Evolutionary conservation across 2,888 invertebrate genomes (phyloP).

Genomic region (Hirtodrosophila trivittata): DNA sequence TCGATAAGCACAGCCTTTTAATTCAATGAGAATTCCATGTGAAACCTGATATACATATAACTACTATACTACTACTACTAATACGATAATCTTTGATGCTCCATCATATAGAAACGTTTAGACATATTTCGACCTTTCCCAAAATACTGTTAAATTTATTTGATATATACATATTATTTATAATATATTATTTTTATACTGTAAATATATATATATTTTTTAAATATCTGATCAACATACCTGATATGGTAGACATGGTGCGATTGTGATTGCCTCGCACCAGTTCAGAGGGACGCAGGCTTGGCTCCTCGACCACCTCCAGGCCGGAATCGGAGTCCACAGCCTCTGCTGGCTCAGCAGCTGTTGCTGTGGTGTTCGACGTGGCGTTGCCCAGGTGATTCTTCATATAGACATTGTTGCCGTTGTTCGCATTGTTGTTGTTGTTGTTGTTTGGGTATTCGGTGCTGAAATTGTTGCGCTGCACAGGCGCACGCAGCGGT

Average conservation of each 20-base stretch:
- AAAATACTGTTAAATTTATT: too few relatives aligned
- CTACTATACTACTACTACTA: too few relatives aligned
- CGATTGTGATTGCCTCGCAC: constrained; percentile 86
- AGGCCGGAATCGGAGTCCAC: constrained; percentile 84
- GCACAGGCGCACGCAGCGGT: constrained; percentile 84
- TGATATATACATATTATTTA: too few relatives aligned
- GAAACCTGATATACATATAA: too few relatives aligned
- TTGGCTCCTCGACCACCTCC: constrained; percentile 88
- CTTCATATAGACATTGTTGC: constrained; percentile 55
- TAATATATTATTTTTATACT: too few relatives aligned
- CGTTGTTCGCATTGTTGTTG: constrained; percentile 44
- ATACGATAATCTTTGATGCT: too few relatives aligned
- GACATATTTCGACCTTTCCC: too few relatives aligned
- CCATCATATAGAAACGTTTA: too few relatives aligned
- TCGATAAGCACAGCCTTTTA: too few relatives aligned
- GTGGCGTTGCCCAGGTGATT: constrained; percentile 40
- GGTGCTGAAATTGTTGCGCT: constrained; percentile 58
- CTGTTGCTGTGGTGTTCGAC: background rate
- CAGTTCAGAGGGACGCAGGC: constrained; percentile 87
- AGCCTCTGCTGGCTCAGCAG: constrained; percentile 23
- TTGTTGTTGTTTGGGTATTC: constrained; percentile 44
- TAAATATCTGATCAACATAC: constrained; percentile 79
- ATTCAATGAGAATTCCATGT: too few relatives aligned
- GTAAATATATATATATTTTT: too few relatives aligned
- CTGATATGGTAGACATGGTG: constrained; percentile 85